These are phyloP conservation scores for Chionodraco myersi DNA, from an alignment of 2,113 vertebrate genomes.

Conservation along the genomic window DNA sequence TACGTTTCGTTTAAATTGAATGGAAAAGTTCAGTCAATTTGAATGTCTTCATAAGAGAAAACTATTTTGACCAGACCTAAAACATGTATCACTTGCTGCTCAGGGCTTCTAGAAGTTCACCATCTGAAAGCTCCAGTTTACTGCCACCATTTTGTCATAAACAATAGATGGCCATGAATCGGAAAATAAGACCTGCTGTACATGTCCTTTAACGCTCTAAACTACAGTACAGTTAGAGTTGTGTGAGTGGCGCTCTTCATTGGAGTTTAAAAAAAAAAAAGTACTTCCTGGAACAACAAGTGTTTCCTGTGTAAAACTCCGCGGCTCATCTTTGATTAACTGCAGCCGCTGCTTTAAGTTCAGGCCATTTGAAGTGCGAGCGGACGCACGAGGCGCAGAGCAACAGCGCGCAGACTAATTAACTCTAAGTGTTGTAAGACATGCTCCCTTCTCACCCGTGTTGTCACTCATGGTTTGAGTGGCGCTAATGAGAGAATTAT, in stretches of 20 bases:
- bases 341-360: conserved; percentile 29
- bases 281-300: conserved; percentile 40
- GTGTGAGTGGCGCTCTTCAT: background rate
- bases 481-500: conserved; percentile 83
- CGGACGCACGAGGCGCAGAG: conserved; percentile 47
- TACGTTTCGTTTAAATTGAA: no score
- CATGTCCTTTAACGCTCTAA: background rate
- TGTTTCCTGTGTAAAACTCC: conserved; percentile 30
- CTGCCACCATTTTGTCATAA: no score
- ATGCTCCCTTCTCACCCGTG: conserved; percentile 80
- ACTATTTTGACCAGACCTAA: no score
- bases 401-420: conserved; percentile 77
- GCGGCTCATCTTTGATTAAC: conserved; percentile 47
- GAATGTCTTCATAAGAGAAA: no score
- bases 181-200: background rate
- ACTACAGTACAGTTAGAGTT: background rate
- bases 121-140: no score
- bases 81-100: no score
- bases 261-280: background rate
- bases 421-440: conserved; percentile 81
- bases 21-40: no score
- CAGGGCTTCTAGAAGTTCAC: no score
- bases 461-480: conserved; percentile 83
- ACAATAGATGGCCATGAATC: background rate
- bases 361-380: conserved; percentile 43